A percentile compares a stretch with the other conserved stretches of the same genome.
Evolutionary conservation across 2,888 invertebrate species (phyloP).

Genomic region (Acleris emargana): DNA sequence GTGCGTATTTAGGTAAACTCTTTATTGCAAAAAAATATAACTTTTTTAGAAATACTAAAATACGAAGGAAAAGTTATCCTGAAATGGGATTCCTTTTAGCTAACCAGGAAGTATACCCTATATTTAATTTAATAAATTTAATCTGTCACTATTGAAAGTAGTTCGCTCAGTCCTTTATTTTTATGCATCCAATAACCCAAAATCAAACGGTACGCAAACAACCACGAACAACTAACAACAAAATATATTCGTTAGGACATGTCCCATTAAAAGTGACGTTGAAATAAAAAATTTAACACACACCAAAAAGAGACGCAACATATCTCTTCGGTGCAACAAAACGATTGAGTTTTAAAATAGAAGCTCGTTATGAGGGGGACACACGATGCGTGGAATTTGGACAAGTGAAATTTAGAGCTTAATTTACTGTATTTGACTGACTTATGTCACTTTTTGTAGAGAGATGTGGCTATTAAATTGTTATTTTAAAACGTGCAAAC

Average conservation of each 20-base stretch:
- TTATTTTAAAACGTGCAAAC: too few relatives aligned
- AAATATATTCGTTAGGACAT: conserved; percentile 1
- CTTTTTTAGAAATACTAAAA: too few relatives aligned
- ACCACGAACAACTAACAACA: neutral
- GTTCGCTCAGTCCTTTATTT: too few relatives aligned
- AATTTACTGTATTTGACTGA: conserved; percentile 2
- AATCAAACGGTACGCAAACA: neutral
- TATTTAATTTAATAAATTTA: neutral
- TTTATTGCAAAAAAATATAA: too few relatives aligned
- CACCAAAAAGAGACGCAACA: conserved; percentile 43
- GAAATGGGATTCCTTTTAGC: too few relatives aligned
- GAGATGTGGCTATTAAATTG: neutral
- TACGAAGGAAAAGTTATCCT: too few relatives aligned
- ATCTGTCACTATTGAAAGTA: too few relatives aligned
- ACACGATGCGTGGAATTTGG: conserved; percentile 2
- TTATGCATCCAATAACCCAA: too few relatives aligned
- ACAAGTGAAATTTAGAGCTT: conserved; percentile 11
- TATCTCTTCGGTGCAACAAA: conserved; percentile 40
- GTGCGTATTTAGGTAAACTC: too few relatives aligned
- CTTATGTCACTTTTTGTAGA: neutral
- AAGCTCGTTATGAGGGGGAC: conserved; percentile 14
- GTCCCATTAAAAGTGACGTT: conserved; percentile 37
- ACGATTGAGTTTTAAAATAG: conserved; percentile 20
- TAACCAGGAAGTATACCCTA: too few relatives aligned
- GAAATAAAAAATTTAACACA: conserved; percentile 49